These are phyloP conservation scores for Epicauta chinensis DNA, from an alignment of 1,140 invertebrate species.

Conservation along the genomic window DNA sequence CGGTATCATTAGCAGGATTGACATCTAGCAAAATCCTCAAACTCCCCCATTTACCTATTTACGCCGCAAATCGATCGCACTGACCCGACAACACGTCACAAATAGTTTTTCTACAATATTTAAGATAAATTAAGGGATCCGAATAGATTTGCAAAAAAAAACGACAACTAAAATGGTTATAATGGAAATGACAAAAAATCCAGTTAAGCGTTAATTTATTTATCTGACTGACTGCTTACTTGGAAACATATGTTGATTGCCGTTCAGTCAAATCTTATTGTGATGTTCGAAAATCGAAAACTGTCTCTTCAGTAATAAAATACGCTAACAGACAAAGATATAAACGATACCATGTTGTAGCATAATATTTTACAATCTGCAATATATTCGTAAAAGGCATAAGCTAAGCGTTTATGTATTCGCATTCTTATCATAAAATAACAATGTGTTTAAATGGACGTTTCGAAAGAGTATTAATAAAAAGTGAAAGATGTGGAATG, in stretches of 20 bases:
- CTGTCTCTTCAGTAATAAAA: conserved; percentile 23
- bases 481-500: conserved; percentile 14
- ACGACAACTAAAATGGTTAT: too few relatives aligned
- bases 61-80: too few relatives aligned
- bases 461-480: conserved; percentile 23
- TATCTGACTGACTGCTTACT: too few relatives aligned
- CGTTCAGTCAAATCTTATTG: conserved; percentile 6
- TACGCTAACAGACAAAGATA: conserved; percentile 21
- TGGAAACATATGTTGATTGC: neutral
- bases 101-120: too few relatives aligned
- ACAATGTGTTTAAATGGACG: conserved; percentile 26
- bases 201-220: too few relatives aligned
- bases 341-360: conserved; percentile 23
- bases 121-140: too few relatives aligned
- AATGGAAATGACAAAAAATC: too few relatives aligned
- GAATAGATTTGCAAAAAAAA: too few relatives aligned
- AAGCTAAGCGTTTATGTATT: conserved; percentile 31
- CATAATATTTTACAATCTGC: conserved; percentile 32
- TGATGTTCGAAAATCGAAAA: conserved; percentile 20
- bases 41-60: conserved; percentile 27
- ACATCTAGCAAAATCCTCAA: conserved; percentile 37
- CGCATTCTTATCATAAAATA: conserved; percentile 32
- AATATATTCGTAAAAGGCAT: conserved; percentile 31
- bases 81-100: too few relatives aligned
- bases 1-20: conserved; percentile 44